These are phyloP conservation scores for Perognathus longimembris DNA, from an alignment of 2,113 vertebrate species.

Conservation along the genomic window DNA sequence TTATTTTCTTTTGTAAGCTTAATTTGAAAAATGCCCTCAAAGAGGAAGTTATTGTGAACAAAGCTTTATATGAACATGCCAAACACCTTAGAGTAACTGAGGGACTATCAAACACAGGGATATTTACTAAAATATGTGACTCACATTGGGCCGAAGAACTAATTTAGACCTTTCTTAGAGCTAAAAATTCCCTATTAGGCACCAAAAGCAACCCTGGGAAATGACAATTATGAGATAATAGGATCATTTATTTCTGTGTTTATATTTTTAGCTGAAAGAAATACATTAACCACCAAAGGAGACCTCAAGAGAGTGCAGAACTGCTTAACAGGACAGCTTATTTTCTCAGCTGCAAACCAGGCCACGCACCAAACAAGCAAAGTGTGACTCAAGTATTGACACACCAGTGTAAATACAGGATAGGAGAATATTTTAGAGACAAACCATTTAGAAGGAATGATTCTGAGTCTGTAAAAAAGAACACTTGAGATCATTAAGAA, in stretches of 20 bases:
- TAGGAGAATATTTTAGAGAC: not conserved
- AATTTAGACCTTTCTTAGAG: slow-evolving; percentile 69
- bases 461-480: not conserved
- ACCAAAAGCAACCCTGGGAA: slow-evolving; percentile 57
- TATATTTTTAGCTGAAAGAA: slow-evolving; percentile 75
- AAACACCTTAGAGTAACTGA: slow-evolving; percentile 38
- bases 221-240: slow-evolving; percentile 71
- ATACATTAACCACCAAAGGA: slow-evolving; percentile 60
- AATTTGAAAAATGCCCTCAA: slow-evolving; percentile 29
- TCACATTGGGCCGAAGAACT: slow-evolving; percentile 48
- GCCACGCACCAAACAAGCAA: not conserved
- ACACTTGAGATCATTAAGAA: not conserved
- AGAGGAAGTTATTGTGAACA: not conserved
- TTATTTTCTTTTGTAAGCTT: slow-evolving; percentile 46
- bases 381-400: not conserved
- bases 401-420: not conserved
- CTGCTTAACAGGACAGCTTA: slow-evolving; percentile 21
- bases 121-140: slow-evolving; percentile 53
- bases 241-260: slow-evolving; percentile 74
- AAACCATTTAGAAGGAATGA: not conserved
- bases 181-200: slow-evolving; percentile 51
- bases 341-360: slow-evolving; percentile 34
- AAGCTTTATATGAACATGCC: slow-evolving; percentile 3
- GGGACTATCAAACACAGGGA: slow-evolving; percentile 31
- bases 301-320: not conserved